Base-by-base conservation (phyloP, 2,888 invertebrate species). In the Scelioninae gen. 1 region DNA sequence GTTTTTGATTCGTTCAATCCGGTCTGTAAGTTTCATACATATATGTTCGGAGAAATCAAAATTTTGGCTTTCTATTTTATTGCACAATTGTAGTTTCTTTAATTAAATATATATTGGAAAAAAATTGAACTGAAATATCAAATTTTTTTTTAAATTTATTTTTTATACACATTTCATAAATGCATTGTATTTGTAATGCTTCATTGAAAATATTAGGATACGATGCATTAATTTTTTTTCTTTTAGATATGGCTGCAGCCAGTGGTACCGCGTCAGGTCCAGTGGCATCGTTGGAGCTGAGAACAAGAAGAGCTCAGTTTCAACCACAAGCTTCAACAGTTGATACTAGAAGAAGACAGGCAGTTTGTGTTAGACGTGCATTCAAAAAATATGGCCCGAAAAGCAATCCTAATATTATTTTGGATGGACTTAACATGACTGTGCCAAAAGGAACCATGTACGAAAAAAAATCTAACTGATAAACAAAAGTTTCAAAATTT, bases 391-490 rank as follows among this genome's bases (percentile, higher is more conserved):
- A 98, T 90, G 98, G 98, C 6, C 93, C 95, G 4, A 94, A 95
- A 86, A 96, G 94, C 86, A 96, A 95, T 89, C 96, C 96, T 0
- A 96, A 96, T 87, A 94, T 97, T 38, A 96, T 98, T 45, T 93
- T 98, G 68, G 97, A 97, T 90, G 96, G 96, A 29, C 94, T 98
- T 69, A 97, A 97, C 90, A 97, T 98, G 96, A 97, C 97, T 15
- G 98, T 98, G 51, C 96, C 97, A 23, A 97, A 97, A 91, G 97
- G 97, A 65, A 93, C 96, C 56, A 97, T 97, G 97, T 97, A 93
- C 95, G 96, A 38, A 0, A 38, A 11, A 10, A 55, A 5, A 29
- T 32, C 13, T 32, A 43, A n/a, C 0, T 7, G 1, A 43, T n/a
- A 23, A 23, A 23, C 2, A 23, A 23, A 23, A 23, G 4, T 23